Evolutionary conservation across 2,113 vertebrate genomes (phyloP), one percentile per base, ranked within the genome.

Genomic region (Empidonax traillii): DNA sequence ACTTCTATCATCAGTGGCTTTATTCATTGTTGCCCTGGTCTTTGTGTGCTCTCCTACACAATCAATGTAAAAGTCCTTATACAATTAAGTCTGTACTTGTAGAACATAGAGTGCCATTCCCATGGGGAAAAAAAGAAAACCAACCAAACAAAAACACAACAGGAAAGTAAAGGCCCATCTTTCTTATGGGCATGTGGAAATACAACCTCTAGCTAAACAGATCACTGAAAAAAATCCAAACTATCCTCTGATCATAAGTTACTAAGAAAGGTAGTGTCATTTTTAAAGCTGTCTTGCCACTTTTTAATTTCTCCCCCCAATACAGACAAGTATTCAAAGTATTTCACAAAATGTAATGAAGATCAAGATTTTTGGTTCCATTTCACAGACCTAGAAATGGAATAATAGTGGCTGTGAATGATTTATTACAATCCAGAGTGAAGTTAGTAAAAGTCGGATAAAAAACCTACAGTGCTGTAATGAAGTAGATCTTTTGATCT

Each of bases 181-280:
- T 76, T 41, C 28, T 66, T n/a, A 39, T 0, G 3, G 24, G 5
- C 0, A 0, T n/a, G 37, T 41, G 51, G 49, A 65, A 74, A 35
- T 49, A 65, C 39, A 79, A 82, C 51, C 5, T 44, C 15, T 10
- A 44, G 35, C 43, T 87, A 39, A 93, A 51, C 28, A 49, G 65
- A 33, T 3, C 11, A 6, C 24, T 21, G 39, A 41, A 58, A 87
- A 74, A 79, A 59, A 44, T 17, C 37, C 46, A 33, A 52, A 47
- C 35, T n/a, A 31, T 1, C 21, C 2, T 30, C 33, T 63, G 27
- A 43, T 17, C 8, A 5, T 25, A 37, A 79, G 19, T 79, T 75
- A 24, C 14, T 37, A 65, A 47, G 37, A 65, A 75, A 65, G 6
- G 9, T 9, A 43, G 15, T 0, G 9, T 16, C 2, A 20, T 27